phyloP scores from a whole-genome alignment of 2,113 vertebrate genomes.

The Lathamus discolor region DNA sequence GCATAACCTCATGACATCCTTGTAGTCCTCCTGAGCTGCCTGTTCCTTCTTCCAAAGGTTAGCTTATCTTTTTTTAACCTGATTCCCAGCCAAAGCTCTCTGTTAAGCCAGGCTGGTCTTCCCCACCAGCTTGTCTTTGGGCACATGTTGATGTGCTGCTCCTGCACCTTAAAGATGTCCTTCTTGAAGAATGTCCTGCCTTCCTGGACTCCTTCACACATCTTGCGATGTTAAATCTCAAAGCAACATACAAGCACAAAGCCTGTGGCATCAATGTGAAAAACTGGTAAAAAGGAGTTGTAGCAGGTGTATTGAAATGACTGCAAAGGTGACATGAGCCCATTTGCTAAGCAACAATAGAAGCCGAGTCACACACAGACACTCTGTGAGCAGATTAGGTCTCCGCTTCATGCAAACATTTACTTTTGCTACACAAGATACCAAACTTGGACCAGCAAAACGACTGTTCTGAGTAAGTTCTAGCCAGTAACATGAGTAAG shows the following conservation, averaged over 20 bases:
- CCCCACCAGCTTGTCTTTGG: fast-evolving
- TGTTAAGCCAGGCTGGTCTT: background rate
- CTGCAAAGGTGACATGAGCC: background rate
- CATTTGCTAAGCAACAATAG: background rate
- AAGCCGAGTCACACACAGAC: background rate
- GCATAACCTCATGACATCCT: background rate
- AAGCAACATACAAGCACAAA: background rate
- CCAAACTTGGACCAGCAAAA: fast-evolving
- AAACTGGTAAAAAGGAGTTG: background rate
- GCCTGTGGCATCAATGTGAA: background rate
- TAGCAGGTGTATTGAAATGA: background rate
- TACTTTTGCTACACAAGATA: background rate
- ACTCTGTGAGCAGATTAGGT: background rate
- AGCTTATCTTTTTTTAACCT: background rate
- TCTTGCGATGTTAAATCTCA: background rate
- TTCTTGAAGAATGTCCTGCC: background rate
- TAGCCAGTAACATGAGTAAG: background rate
- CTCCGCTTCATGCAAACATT: background rate
- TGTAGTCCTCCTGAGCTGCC: background rate
- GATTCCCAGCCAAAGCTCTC: background rate
- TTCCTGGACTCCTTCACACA: background rate
- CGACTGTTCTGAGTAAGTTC: background rate
- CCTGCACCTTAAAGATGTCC: fast-evolving
- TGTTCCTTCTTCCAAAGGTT: background rate
- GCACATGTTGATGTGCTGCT: too few relatives aligned